phyloP scores from a whole-genome alignment of 2,888 invertebrate species.

The Synergus itoensis region DNA sequence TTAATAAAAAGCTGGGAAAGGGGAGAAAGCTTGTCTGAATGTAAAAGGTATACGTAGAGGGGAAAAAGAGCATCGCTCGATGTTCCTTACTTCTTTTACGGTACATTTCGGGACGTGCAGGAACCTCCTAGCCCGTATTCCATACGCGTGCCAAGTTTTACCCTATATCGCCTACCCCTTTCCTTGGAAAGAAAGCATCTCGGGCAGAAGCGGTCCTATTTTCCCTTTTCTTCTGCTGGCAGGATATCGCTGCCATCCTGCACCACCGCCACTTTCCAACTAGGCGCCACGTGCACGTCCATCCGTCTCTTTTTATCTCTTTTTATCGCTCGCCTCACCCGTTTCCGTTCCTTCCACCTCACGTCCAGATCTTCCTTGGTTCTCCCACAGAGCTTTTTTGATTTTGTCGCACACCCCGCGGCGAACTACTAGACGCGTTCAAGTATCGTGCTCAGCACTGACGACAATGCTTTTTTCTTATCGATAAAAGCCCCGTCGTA shows the following conservation, averaged over 20 bases:
- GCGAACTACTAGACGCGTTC: constrained; percentile 39
- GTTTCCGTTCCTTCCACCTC: constrained; percentile 32
- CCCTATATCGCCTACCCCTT: constrained; percentile 42
- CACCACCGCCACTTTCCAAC: constrained; percentile 37
- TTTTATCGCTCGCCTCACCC: constrained; percentile 38
- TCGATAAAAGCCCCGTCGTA: constrained; percentile 31
- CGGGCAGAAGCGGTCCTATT: constrained; percentile 35
- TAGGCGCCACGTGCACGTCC: constrained; percentile 42
- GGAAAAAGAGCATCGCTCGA: constrained; percentile 3
- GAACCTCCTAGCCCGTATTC: constrained; percentile 57
- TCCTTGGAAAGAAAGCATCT: background rate
- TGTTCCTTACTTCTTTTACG: constrained; percentile 1
- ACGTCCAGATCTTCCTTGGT: constrained; percentile 41
- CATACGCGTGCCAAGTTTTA: constrained; percentile 72
- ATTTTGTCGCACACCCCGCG: constrained; percentile 51
- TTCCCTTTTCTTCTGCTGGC: constrained; percentile 44
- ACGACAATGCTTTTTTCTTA: constrained; percentile 36
- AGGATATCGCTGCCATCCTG: constrained; percentile 38
- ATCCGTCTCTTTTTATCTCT: constrained; percentile 39
- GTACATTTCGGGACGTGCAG: background rate
- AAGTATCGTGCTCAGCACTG: constrained; percentile 40
- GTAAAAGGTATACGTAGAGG: background rate
- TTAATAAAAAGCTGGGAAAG: constrained; percentile 1
- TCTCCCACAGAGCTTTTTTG: constrained; percentile 41
- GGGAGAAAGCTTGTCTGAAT: constrained; percentile 4